Evolutionary conservation across 2,888 invertebrate genomes (phyloP).

Genomic region (Macrosoma leucophasiata): DNA sequence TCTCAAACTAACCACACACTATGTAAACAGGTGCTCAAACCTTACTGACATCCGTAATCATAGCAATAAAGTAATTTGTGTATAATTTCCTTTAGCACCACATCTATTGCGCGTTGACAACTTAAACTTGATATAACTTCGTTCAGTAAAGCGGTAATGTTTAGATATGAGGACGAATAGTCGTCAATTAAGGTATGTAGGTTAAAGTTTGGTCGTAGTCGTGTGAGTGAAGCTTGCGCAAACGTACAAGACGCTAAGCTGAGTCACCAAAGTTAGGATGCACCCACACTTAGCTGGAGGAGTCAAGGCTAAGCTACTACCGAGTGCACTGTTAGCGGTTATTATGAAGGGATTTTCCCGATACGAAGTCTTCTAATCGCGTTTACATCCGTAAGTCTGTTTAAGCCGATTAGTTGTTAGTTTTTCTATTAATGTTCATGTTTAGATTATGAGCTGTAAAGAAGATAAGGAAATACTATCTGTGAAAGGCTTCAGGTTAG

Average conservation of each 20-base stretch:
- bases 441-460: too few species aligned
- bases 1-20: constrained; percentile 51
- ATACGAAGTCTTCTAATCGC: too few species aligned
- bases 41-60: constrained; percentile 61
- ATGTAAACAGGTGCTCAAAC: constrained; percentile 68
- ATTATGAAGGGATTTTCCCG: too few species aligned
- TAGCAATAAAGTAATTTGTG: constrained; percentile 31
- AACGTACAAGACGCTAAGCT: constrained; percentile 48
- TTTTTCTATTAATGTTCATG: too few species aligned
- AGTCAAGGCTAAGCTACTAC: too few species aligned
- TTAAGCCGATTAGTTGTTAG: too few species aligned
- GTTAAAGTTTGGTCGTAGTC: constrained; percentile 26
- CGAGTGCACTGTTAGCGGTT: too few species aligned
- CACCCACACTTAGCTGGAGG: constrained; percentile 39
- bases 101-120: constrained; percentile 29
- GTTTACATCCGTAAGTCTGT: too few species aligned
- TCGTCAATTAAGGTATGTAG: constrained; percentile 4
- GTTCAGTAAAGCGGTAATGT: constrained; percentile 25
- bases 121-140: neutral
- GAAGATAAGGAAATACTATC: too few species aligned
- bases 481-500: too few species aligned
- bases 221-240: constrained; percentile 48
- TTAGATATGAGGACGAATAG: neutral
- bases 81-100: constrained; percentile 7
- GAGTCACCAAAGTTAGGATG: constrained; percentile 52